A percentile compares a stretch with the other conserved stretches of the same genome.
phyloP scores from a whole-genome alignment of 2,888 invertebrate species.

The Rhingia campestris region DNA sequence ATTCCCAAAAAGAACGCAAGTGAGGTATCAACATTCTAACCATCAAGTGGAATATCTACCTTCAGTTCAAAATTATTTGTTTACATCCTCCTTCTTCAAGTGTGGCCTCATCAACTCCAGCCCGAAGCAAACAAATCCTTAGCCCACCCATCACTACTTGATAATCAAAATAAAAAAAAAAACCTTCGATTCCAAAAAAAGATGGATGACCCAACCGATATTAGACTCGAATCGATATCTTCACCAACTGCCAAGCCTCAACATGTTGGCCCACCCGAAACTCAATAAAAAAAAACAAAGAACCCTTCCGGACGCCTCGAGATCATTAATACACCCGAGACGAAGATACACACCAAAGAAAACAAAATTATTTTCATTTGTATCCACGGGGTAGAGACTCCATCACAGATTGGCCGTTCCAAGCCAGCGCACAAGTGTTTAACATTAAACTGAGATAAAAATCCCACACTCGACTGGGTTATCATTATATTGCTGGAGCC shows the following conservation, averaged over 20 bases:
- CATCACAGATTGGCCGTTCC: slow-evolving; percentile 27
- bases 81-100: not conserved
- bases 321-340: slow-evolving; percentile 44
- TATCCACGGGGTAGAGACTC: slow-evolving; percentile 22
- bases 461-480: slow-evolving; percentile 68
- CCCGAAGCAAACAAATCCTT: slow-evolving; percentile 5
- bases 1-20: too few relatives aligned
- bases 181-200: slow-evolving; percentile 48
- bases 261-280: slow-evolving; percentile 64
- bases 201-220: slow-evolving; percentile 59
- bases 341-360: slow-evolving; percentile 8
- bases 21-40: too few relatives aligned
- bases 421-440: slow-evolving; percentile 58
- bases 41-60: too few relatives aligned
- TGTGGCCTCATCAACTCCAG: slow-evolving; percentile 13
- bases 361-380: slow-evolving; percentile 57
- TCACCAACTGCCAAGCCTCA: slow-evolving; percentile 9
- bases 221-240: slow-evolving; percentile 52
- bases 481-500: slow-evolving; percentile 34
- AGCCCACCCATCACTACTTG: slow-evolving; percentile 42
- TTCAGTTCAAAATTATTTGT: too few relatives aligned
- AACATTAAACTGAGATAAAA: slow-evolving; percentile 70
- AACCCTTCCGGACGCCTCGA: slow-evolving; percentile 46
- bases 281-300: slow-evolving; percentile 44
- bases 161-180: slow-evolving; percentile 5